These are phyloP conservation scores for Gavialis gangeticus DNA, from an alignment of 2,113 vertebrate genomes.

Conservation along the genomic window DNA sequence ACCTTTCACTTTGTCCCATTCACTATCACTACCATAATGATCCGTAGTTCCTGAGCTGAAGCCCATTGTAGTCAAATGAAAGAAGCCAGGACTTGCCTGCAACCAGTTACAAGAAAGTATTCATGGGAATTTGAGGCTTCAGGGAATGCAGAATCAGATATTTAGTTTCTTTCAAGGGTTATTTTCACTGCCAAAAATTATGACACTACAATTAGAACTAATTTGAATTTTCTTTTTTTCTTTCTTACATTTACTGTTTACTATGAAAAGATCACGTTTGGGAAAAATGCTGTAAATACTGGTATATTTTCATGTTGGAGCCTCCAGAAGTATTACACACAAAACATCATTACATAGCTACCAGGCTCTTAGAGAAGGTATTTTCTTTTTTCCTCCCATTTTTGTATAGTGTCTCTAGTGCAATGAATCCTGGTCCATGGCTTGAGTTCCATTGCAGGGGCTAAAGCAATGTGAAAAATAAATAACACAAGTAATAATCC, in stretches of 20 bases:
- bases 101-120: not conserved
- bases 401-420: not conserved
- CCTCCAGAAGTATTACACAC: not conserved
- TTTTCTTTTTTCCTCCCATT: not conserved
- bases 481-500: no score
- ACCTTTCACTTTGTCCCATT: not conserved
- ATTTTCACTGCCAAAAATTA: not conserved
- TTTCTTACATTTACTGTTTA: not conserved
- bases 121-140: accelerated
- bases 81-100: not conserved
- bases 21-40: not conserved
- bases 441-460: not conserved
- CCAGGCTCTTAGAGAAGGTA: not conserved
- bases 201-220: not conserved
- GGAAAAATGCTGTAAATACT: not conserved
- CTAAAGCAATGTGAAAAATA: not conserved
- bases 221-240: not conserved
- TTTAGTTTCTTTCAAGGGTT: not conserved
- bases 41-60: not conserved
- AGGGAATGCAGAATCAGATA: not conserved
- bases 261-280: not conserved
- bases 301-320: not conserved
- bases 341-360: not conserved
- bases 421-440: no score
- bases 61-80: accelerated